These are phyloP conservation scores for Drosophila tsacasi DNA, from an alignment of 1,140 invertebrate species.

Conservation along the genomic window DNA sequence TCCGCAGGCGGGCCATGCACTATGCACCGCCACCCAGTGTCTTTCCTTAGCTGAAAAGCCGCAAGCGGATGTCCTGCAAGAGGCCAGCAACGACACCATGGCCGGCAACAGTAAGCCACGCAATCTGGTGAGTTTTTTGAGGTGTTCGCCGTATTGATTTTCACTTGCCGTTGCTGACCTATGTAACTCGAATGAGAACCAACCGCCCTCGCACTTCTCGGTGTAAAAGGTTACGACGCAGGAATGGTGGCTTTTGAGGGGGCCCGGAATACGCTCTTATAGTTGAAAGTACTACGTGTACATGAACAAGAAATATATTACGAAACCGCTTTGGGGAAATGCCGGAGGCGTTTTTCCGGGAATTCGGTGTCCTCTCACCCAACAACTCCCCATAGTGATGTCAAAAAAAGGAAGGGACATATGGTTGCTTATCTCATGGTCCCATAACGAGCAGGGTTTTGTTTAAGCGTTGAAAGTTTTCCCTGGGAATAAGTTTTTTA, in stretches of 20 bases:
- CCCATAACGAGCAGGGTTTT: background rate
- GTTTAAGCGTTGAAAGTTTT: background rate
- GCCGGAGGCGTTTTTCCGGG: background rate
- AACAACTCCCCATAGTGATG: background rate
- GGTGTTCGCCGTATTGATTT: slow-evolving; percentile 64
- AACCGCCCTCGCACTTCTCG: slow-evolving; percentile 23
- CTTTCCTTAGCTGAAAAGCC: slow-evolving; percentile 41
- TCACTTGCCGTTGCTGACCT: slow-evolving; percentile 62
- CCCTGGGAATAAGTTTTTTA: background rate
- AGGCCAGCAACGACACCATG: slow-evolving; percentile 34
- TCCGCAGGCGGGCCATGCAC: slow-evolving; percentile 32
- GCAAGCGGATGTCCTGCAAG: slow-evolving; percentile 9
- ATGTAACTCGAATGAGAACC: slow-evolving; percentile 52
- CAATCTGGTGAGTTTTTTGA: slow-evolving; percentile 69
- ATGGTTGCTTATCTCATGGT: slow-evolving; percentile 20
- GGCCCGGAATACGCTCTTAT: slow-evolving; percentile 18
- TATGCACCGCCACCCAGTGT: slow-evolving; percentile 57
- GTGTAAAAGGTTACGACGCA: slow-evolving; percentile 3
- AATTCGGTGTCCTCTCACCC: slow-evolving; percentile 12
- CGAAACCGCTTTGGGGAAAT: slow-evolving; percentile 24
- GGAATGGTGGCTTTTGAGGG: background rate
- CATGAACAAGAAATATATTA: slow-evolving; percentile 25
- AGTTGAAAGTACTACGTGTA: slow-evolving; percentile 12
- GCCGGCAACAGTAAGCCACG: slow-evolving; percentile 63
- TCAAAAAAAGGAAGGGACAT: slow-evolving; percentile 9